Evolutionary conservation across 1,140 invertebrate genomes (phyloP), one percentile per base, ranked within the genome.

Genomic region (Drosophila sturtevanti): DNA sequence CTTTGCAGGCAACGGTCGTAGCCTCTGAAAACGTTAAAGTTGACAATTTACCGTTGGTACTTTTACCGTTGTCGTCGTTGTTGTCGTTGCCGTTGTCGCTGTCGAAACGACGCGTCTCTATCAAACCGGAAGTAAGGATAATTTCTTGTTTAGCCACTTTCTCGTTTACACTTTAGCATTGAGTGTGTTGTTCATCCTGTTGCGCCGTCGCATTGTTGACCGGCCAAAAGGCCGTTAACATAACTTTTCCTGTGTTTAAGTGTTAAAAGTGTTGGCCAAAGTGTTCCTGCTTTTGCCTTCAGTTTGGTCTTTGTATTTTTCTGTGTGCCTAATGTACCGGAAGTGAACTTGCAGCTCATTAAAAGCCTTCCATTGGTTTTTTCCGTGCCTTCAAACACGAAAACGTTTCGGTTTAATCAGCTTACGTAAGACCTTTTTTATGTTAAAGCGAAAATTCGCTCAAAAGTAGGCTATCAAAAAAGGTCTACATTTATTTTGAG

Each of bases 101-200:
- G 52, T 55, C 12, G 16, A 34, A 24, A 65, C 52, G 63, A 62
- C 74, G 74, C 74, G 74, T 76, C 41, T 48, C 16, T 34, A 31
- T 67, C 38, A 62, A 85, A 79, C 63, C 79, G 82, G 79, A 87
- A 89, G 82, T 87, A 87, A 87, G 82, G 72, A 87, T 89, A 82
- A 72, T 66, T 81, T 73, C 24, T 31, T 52, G 61, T 60, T 87
- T 52, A 38, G 48, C 41, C 61, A 24, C 27, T 21, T 72, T 56
- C 18, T 27, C 18, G 41, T 55, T 34, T 48, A 7, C 41, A 44
- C 41, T 44, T 44, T 44, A 41, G 38, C n/a, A 41, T 14, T 16
- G 41, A 21, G 41, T 21, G 41, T 48, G 41, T 48, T 16, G 0
- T 66, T 68, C 31, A 87, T 89, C 79, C 82, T 76, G 82, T 87